Conservation (phyloP, 2,113 vertebrate genomes). For the Crotalus viridis region DNA sequence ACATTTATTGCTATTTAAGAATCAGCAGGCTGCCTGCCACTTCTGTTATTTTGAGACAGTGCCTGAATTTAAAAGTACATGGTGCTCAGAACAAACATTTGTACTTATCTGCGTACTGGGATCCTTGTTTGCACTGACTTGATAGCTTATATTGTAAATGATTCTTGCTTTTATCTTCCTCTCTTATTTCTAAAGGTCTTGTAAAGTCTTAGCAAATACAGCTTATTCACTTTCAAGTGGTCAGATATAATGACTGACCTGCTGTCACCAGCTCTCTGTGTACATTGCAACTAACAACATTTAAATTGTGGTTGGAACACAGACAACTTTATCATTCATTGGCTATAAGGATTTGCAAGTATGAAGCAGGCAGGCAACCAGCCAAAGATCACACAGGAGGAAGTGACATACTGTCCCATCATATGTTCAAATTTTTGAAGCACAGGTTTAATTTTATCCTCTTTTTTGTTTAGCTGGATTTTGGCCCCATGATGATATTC, state of each 20-base stretch:
- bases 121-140: conserved; percentile 49
- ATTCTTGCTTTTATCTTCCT: conserved; percentile 51
- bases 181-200: conserved; percentile 40
- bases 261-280: conserved; percentile 39
- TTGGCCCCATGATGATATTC: not conserved
- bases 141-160: conserved; percentile 39
- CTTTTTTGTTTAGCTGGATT: not conserved
- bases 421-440: not conserved
- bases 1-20: not conserved
- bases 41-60: not conserved
- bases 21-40: not conserved
- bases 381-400: conserved; percentile 7
- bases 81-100: conserved; percentile 16
- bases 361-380: conserved; percentile 2
- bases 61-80: not conserved
- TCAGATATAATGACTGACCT: conserved; percentile 28
- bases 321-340: conserved; percentile 27
- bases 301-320: conserved; percentile 23
- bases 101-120: conserved; percentile 25
- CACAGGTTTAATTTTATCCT: not conserved
- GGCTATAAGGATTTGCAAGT: not conserved
- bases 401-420: not conserved
- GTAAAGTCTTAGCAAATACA: conserved; percentile 54
- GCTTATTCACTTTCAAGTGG: conserved; percentile 39
- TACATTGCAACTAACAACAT: conserved; percentile 30